Evolutionary conservation across 1,140 invertebrate genomes (phyloP).

Genomic region (Aethina tumida): DNA sequence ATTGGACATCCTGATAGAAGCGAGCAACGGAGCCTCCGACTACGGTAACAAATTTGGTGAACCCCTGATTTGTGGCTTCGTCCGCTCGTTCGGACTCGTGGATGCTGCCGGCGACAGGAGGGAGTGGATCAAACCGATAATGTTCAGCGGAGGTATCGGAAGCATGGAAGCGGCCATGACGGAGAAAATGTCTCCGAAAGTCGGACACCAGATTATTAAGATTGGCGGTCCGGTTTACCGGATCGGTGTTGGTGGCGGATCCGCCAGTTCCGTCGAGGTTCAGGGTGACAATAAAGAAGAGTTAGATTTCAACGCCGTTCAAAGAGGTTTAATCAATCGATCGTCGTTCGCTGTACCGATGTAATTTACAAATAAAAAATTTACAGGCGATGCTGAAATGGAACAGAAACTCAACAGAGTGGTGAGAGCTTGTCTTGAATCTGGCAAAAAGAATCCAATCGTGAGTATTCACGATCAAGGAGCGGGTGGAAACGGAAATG

Average conservation of each 20-base stretch:
- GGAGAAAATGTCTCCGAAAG: slow-evolving; percentile 58
- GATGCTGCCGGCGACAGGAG: slow-evolving; percentile 57
- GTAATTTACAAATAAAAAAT: slow-evolving; percentile 1
- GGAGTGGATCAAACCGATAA: slow-evolving; percentile 97
- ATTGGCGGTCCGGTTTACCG: slow-evolving; percentile 93
- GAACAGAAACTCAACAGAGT: slow-evolving; percentile 94
- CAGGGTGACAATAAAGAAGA: slow-evolving; percentile 77
- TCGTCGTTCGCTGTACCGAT: not conserved
- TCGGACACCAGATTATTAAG: slow-evolving; percentile 85
- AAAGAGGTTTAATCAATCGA: slow-evolving; percentile 47
- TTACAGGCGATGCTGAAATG: slow-evolving; percentile 90
- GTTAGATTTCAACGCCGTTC: slow-evolving; percentile 92
- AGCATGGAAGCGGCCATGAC: slow-evolving; percentile 74
- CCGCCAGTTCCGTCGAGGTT: slow-evolving; percentile 92
- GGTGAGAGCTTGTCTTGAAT: slow-evolving; percentile 84
- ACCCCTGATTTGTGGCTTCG: slow-evolving; percentile 85
- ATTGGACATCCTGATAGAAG: slow-evolving; percentile 82
- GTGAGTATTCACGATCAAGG: slow-evolving; percentile 94
- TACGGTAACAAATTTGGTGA: slow-evolving; percentile 99
- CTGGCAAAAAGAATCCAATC: slow-evolving; percentile 76
- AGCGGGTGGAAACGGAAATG: slow-evolving; percentile 96
- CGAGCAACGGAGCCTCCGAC: slow-evolving; percentile 95
- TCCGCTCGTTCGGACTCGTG: slow-evolving; percentile 77
- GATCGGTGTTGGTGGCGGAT: slow-evolving; percentile 94
- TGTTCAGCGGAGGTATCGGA: slow-evolving; percentile 96